Evolutionary conservation across 2,113 vertebrate species (phyloP).

Genomic region (Amblyopsis rosae): DNA sequence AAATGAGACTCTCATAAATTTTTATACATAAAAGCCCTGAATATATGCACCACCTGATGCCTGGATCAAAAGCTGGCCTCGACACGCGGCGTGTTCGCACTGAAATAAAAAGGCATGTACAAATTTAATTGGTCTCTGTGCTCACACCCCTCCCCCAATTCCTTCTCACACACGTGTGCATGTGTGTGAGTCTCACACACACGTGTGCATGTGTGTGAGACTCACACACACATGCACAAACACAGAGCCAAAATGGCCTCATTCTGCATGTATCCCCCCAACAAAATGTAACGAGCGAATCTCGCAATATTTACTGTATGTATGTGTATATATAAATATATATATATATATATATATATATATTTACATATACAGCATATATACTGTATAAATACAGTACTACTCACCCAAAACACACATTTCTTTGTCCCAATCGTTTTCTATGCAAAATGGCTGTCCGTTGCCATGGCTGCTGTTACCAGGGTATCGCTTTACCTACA

Average conservation of each 20-base stretch:
- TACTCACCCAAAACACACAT: not conserved
- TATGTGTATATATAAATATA: no score
- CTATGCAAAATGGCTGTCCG: conserved; percentile 64
- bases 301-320: conserved; percentile 13
- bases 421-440: conserved; percentile 24
- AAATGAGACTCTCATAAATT: conserved; percentile 19
- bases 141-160: conserved; percentile 41
- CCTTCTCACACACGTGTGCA: conserved; percentile 8
- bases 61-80: conserved; percentile 45
- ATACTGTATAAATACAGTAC: conserved; percentile 36
- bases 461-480: conserved; percentile 71
- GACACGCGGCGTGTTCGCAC: conserved; percentile 29
- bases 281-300: conserved; percentile 60
- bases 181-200: conserved; percentile 7
- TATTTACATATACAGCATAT: conserved; percentile 17
- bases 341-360: no score
- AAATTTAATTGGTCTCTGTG: conserved; percentile 61
- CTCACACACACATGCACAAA: not conserved
- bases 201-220: no score
- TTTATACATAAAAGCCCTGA: conserved; percentile 30
- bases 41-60: conserved; percentile 42
- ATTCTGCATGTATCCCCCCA: conserved; percentile 46
- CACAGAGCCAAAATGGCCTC: conserved; percentile 33
- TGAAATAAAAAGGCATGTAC: conserved; percentile 52
- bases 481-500: conserved; percentile 61